A percentile compares a stretch with the other conserved stretches of the same genome.
Evolutionary conservation across 2,113 vertebrate species (phyloP).

Genomic region (Paedocypris sp.): DNA sequence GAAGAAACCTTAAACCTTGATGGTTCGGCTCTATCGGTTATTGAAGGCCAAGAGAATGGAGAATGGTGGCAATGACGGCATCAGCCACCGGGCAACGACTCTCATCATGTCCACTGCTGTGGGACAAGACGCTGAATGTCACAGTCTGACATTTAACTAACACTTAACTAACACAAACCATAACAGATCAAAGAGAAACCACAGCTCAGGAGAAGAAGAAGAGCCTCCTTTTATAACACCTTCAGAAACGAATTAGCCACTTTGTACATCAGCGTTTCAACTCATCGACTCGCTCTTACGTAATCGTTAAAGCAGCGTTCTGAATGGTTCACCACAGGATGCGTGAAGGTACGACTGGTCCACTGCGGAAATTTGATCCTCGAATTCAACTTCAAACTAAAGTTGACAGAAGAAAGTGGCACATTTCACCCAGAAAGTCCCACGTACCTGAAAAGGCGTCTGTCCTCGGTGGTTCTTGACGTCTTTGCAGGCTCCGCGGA

Average conservation of each 20-base stretch:
- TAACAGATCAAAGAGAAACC: too few species aligned
- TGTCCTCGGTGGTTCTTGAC: constrained; percentile 80
- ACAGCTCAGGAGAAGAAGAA: too few species aligned
- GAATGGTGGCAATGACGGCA: neutral
- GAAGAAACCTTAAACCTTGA: too few species aligned
- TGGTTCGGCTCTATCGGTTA: neutral
- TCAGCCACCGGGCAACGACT: constrained; percentile 3
- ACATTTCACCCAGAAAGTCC: neutral
- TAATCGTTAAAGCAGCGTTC: too few species aligned
- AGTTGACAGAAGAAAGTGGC: neutral
- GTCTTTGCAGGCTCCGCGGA: constrained; percentile 71
- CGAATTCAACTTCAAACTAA: neutral
- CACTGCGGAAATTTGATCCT: too few species aligned
- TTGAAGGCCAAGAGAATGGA: neutral
- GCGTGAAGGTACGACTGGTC: too few species aligned
- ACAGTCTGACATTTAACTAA: constrained; percentile 16
- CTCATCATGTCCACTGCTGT: constrained; percentile 9
- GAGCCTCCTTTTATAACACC: too few species aligned
- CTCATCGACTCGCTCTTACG: too few species aligned
- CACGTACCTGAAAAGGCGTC: constrained; percentile 73
- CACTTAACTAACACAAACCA: neutral
- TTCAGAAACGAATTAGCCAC: too few species aligned
- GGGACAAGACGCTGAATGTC: constrained; percentile 1
- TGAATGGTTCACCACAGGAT: too few species aligned
- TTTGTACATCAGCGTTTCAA: too few species aligned